Conservation (phyloP, 2,888 invertebrate genomes). For the Ornithoptera priamus region DNA sequence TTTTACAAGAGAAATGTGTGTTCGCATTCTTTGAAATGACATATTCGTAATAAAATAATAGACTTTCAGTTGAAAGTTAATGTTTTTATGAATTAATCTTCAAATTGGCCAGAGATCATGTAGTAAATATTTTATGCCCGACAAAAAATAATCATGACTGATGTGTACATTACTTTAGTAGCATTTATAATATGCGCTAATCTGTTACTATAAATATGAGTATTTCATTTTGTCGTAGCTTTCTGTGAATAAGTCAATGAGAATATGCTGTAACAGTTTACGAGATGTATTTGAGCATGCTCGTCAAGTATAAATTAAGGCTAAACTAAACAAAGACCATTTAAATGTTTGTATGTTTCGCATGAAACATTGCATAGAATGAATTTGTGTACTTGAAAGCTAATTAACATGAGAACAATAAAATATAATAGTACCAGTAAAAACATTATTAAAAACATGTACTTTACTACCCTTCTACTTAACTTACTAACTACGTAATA, state of each 20-base stretch:
- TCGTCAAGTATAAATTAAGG: conserved; percentile 9
- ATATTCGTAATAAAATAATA: background rate
- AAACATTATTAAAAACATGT: background rate
- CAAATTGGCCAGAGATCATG: no score
- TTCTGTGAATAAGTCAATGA: background rate
- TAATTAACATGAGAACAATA: conserved; percentile 17
- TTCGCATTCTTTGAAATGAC: background rate
- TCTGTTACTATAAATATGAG: background rate
- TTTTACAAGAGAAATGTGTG: background rate
- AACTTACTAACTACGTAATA: no score
- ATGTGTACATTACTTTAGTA: no score
- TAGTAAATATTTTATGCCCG: no score
- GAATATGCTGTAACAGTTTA: conserved; percentile 3
- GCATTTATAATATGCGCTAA: no score
- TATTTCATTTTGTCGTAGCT: background rate
- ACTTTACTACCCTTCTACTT: no score
- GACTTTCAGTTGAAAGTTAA: no score
- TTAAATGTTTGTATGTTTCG: conserved; percentile 7
- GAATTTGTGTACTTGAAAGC: conserved; percentile 9
- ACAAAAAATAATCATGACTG: no score
- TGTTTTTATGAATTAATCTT: no score
- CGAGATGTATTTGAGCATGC: conserved; percentile 3
- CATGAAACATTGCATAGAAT: conserved; percentile 20
- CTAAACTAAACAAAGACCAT: conserved; percentile 24
- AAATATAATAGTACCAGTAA: background rate